phyloP scores from a whole-genome alignment of 2,113 vertebrate genomes.

The Ctenodactylus gundi region DNA sequence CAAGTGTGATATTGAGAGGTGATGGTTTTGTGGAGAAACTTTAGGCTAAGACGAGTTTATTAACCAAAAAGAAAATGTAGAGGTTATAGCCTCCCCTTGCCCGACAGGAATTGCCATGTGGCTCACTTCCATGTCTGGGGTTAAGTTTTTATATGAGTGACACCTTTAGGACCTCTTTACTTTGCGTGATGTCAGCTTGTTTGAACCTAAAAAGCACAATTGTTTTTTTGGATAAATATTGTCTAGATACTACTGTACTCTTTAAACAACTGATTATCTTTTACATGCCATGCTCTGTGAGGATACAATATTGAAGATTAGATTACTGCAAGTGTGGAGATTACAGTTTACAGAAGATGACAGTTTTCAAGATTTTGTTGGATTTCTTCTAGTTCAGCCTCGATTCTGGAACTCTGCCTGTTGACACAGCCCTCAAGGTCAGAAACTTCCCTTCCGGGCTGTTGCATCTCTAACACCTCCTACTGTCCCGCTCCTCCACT shows the following conservation, averaged over 20 bases:
- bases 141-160: background rate
- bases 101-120: background rate
- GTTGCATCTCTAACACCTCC: background rate
- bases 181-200: background rate
- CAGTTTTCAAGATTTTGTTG: background rate
- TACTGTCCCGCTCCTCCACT: background rate
- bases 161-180: background rate
- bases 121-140: background rate
- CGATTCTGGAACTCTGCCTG: background rate
- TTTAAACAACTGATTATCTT: conserved; percentile 1
- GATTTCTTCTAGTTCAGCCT: background rate
- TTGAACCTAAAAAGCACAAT: background rate
- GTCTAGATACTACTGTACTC: background rate
- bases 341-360: background rate
- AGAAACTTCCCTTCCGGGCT: background rate
- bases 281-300: background rate
- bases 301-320: background rate
- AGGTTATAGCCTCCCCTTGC: background rate
- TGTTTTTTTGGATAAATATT: background rate
- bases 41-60: conserved; percentile 23
- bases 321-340: background rate
- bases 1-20: background rate
- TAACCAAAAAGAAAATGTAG: background rate
- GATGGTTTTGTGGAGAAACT: background rate
- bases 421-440: background rate